A percentile compares a stretch with the other conserved stretches of the same genome.
Evolutionary conservation across 2,797 vertebrate species (phyloP).

Genomic region (Sebastiscus tertius): DNA sequence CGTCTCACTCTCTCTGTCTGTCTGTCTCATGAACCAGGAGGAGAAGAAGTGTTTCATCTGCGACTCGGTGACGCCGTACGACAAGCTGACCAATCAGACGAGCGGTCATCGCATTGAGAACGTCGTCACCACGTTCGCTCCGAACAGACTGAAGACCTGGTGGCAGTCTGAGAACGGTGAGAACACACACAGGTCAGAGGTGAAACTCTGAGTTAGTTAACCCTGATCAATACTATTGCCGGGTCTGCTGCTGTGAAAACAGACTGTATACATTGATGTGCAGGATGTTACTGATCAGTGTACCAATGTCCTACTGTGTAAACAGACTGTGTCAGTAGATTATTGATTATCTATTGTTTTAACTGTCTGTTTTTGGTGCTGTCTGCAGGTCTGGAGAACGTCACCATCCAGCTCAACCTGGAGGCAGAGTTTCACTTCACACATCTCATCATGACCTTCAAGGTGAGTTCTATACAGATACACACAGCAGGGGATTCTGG

Average conservation of each 20-base stretch:
- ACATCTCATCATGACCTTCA: constrained; percentile 99
- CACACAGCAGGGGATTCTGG: constrained; percentile 9
- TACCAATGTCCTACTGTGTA: not conserved
- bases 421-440: constrained; percentile 99
- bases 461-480: constrained; percentile 79
- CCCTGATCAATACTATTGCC: not conserved
- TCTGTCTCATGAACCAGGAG: constrained; percentile 83
- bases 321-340: not conserved
- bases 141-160: constrained; percentile 96
- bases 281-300: not conserved
- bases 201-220: too few species aligned
- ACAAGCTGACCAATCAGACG: constrained; percentile 79
- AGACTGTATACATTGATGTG: not conserved
- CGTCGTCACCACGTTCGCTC: constrained; percentile 93
- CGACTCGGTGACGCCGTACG: constrained; percentile 85
- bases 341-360: not conserved
- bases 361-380: not conserved
- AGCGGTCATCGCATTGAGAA: constrained; percentile 93
- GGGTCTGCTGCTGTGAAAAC: too few species aligned
- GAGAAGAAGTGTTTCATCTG: constrained; percentile 98
- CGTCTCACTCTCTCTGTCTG: not conserved
- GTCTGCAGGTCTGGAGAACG: constrained; percentile 91
- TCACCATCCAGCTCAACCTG: constrained; percentile 93
- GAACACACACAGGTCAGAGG: not conserved
- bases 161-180: constrained; percentile 98